A percentile compares a stretch with the other conserved stretches of the same genome.
Evolutionary conservation across 2,113 vertebrate genomes (phyloP).

Genomic region (Uria lomvia): DNA sequence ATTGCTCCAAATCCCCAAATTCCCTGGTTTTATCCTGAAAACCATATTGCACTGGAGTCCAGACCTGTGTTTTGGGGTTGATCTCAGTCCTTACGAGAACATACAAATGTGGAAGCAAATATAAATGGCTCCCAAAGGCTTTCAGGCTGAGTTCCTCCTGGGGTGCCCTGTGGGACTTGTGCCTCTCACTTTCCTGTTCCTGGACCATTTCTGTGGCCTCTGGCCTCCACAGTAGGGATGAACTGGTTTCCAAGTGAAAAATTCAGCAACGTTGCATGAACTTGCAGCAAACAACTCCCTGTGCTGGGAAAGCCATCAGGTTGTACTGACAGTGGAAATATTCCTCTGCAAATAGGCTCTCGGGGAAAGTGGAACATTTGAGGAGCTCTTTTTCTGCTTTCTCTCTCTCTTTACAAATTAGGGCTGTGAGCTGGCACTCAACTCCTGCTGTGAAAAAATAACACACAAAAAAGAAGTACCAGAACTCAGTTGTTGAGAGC

Average conservation of each 20-base stretch:
- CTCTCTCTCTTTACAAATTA: background rate
- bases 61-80: background rate
- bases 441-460: background rate
- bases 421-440: background rate
- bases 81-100: background rate
- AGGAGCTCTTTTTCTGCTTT: background rate
- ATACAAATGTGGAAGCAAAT: background rate
- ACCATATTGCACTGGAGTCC: background rate
- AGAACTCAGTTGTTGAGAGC: background rate
- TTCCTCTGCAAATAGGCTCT: background rate
- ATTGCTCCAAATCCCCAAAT: background rate
- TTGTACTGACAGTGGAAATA: background rate
- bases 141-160: background rate
- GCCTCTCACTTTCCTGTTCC: background rate
- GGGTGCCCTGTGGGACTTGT: background rate
- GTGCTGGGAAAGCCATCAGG: background rate
- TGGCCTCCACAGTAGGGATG: background rate
- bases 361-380: background rate
- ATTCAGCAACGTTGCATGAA: background rate
- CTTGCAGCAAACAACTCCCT: background rate
- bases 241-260: background rate
- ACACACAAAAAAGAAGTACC: background rate
- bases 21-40: background rate
- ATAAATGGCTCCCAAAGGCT: background rate
- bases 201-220: background rate